phyloP scores from a whole-genome alignment of 2,113 vertebrate genomes.

The Emberiza fucata region DNA sequence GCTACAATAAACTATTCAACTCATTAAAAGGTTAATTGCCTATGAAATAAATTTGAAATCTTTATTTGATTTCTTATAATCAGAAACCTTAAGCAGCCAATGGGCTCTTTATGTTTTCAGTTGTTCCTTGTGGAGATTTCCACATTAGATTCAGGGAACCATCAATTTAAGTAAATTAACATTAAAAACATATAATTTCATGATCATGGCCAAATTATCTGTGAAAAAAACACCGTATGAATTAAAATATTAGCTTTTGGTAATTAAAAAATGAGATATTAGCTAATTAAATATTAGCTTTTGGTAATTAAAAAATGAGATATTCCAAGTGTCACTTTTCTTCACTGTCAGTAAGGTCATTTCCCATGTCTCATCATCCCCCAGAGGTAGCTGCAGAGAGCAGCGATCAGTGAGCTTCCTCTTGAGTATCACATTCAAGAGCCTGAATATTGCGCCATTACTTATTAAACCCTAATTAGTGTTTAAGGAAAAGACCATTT shows the following conservation, averaged over 20 bases:
- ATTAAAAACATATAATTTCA: neutral
- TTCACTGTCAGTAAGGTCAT: neutral
- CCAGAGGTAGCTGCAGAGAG: neutral
- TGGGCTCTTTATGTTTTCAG: neutral
- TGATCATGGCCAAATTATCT: neutral
- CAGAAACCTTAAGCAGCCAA: neutral
- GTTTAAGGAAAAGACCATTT: neutral
- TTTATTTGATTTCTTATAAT: neutral
- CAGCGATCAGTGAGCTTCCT: neutral
- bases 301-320: neutral
- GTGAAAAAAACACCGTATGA: neutral
- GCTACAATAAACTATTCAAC: neutral
- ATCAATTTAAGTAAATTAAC: neutral
- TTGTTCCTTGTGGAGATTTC: neutral
- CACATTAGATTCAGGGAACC: neutral
- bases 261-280: neutral
- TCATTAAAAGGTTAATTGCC: neutral
- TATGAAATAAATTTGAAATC: neutral
- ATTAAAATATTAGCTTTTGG: neutral
- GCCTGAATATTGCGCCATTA: neutral
- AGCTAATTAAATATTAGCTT: constrained; percentile 26
- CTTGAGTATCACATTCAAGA: neutral
- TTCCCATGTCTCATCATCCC: neutral
- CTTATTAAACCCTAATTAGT: neutral
- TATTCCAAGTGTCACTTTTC: neutral